Base-by-base conservation (phyloP, 2,888 invertebrate genomes). In the Brenthis daphne region DNA sequence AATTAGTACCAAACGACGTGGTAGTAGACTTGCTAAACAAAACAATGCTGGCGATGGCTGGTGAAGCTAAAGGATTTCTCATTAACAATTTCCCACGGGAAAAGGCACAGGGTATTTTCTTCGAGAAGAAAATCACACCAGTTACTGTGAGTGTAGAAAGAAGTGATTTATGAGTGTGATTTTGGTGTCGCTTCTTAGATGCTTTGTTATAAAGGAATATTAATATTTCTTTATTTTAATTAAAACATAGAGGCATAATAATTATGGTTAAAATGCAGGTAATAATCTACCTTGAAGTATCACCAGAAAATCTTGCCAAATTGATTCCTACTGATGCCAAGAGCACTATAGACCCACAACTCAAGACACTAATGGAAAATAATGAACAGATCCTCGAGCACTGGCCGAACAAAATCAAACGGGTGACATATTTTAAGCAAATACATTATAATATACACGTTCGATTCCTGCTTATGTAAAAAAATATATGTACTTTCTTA, bases 51-150 rank as follows among this genome's bases (percentile, higher is more conserved):
- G 83, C 85, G 6, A 93, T 94, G 55, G 94, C 94, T 16, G 86
- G 92, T 0, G 88, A 85, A 8, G 94, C 96, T 4, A 96, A 96
- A 76, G 98, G 98, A 6, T 98, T 96, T 89, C 94, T 99, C 29
- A 96, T 98, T 79, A 98, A 98, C 82, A 98, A 98, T 43, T 99
- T 98, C 89, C 98, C 99, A 0, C 94, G 98, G 37, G 98, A 98
- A 84, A 96, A 97, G 80, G 94, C 95, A 51, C 98, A 98, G 88
- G 98, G 98, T 50, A 90, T 95, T 71, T 94, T 95, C 65, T 99
- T 99, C 85, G 98, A 99, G 84, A 89, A 94, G 68, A 93, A 94
- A 82, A 95, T 98, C 70, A 94, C 94, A n/a, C 94, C 94, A 11
- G 86, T 83, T 64, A 80, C 84, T 73, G 90, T 90, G 64, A 85